These are phyloP conservation scores for Pycnonotus jocosus DNA, from an alignment of 2,113 vertebrate species.

Conservation along the genomic window DNA sequence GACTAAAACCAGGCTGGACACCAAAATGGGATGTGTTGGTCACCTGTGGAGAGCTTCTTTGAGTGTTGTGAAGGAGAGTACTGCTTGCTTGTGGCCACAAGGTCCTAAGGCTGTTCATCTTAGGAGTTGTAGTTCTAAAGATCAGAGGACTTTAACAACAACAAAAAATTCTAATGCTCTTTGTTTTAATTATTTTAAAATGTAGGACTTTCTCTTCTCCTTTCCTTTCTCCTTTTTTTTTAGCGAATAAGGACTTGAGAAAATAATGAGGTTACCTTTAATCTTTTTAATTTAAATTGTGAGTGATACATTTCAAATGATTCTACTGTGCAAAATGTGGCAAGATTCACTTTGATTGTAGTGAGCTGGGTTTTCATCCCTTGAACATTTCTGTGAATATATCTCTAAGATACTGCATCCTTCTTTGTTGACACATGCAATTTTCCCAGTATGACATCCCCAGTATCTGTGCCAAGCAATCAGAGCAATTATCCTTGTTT, in stretches of 20 bases:
- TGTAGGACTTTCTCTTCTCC: not conserved
- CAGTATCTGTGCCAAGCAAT: not conserved
- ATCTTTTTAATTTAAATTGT: conserved; percentile 21
- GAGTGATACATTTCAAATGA: not conserved
- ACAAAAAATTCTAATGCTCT: not conserved
- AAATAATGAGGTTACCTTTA: not conserved
- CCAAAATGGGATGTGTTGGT: not conserved
- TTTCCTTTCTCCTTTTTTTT: not conserved
- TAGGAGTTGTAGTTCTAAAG: not conserved
- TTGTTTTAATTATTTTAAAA: not conserved
- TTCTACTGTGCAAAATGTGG: not conserved
- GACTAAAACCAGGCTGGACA: not conserved
- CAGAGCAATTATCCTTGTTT: not conserved
- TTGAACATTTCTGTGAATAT: not conserved
- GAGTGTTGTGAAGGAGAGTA: not conserved
- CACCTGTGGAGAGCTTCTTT: not conserved
- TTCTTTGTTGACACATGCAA: rapidly evolving
- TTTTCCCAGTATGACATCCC: not conserved
- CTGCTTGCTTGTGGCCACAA: not conserved
- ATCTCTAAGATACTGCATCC: not conserved
- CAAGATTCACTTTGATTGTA: not conserved
- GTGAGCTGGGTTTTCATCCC: not conserved
- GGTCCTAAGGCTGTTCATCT: not conserved
- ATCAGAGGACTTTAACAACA: not conserved
- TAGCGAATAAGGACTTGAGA: not conserved